A percentile compares a stretch with the other conserved stretches of the same genome.
Conservation (phyloP, 2,797 vertebrate genomes). For the Enteromius paludinosus region DNA sequence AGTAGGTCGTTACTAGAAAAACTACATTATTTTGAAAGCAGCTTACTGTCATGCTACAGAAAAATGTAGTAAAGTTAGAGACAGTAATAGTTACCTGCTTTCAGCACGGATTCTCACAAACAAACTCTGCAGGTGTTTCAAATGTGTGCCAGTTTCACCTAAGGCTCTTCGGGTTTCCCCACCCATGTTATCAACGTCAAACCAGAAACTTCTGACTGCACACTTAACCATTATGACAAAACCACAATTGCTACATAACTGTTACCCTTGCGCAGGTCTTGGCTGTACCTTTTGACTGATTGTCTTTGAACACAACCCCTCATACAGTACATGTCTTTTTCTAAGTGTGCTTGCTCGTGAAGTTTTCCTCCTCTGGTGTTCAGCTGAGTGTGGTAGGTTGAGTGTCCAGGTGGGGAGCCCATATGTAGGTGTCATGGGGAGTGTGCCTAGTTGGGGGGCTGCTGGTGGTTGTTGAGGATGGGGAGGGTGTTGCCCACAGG, state of each 20-base stretch:
- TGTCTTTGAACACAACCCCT: slow-evolving; percentile 33
- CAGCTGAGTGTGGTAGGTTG: slow-evolving; percentile 46
- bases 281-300: slow-evolving; percentile 28
- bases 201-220: slow-evolving; percentile 23
- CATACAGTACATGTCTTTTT: slow-evolving; percentile 14
- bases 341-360: slow-evolving; percentile 13
- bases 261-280: not conserved
- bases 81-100: not conserved
- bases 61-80: not conserved
- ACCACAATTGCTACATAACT: not conserved
- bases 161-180: slow-evolving; percentile 36
- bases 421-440: slow-evolving; percentile 57
- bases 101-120: not conserved
- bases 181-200: slow-evolving; percentile 23
- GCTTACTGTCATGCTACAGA: slow-evolving; percentile 1
- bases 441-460: slow-evolving; percentile 52
- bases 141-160: slow-evolving; percentile 43
- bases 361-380: slow-evolving; percentile 30
- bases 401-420: slow-evolving; percentile 59
- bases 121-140: slow-evolving; percentile 41
- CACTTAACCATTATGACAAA: not conserved
- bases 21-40: not conserved
- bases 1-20: not conserved
- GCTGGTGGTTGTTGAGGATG: slow-evolving; percentile 51
- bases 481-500: slow-evolving; percentile 59